These are phyloP conservation scores for Eristalis intricaria DNA, from an alignment of 2,888 invertebrate species.

Conservation along the genomic window DNA sequence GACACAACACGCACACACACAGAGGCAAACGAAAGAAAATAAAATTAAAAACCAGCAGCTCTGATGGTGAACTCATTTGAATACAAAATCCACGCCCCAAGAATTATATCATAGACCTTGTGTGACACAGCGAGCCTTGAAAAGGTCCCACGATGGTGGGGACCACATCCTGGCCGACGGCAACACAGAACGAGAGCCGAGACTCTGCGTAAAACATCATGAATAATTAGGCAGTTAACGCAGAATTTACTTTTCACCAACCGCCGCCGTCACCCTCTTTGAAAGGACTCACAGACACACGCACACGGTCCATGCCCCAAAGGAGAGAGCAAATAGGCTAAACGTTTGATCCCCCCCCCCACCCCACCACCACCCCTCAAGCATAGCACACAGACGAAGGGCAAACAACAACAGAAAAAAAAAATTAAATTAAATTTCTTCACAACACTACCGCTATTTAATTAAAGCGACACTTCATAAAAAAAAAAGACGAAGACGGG, in stretches of 20 bases:
- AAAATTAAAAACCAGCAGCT: slow-evolving; percentile 63
- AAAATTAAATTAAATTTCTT: slow-evolving; percentile 63
- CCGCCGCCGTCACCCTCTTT: slow-evolving; percentile 19
- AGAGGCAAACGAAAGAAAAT: background rate
- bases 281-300: slow-evolving; percentile 24
- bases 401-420: slow-evolving; percentile 15
- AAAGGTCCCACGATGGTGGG: background rate
- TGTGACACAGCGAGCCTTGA: slow-evolving; percentile 27
- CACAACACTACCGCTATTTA: slow-evolving; percentile 44
- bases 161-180: too few relatives aligned
- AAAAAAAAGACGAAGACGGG: slow-evolving; percentile 13
- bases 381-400: background rate
- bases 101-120: slow-evolving; percentile 47
- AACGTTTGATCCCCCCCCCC: slow-evolving; percentile 36
- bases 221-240: slow-evolving; percentile 72
- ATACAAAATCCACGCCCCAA: slow-evolving; percentile 54
- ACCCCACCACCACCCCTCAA: too few relatives aligned
- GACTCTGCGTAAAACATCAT: slow-evolving; percentile 44
- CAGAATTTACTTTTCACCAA: slow-evolving; percentile 49
- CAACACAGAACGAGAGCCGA: background rate
- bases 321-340: slow-evolving; percentile 43
- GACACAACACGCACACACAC: slow-evolving; percentile 1
- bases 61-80: slow-evolving; percentile 66
- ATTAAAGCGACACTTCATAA: slow-evolving; percentile 61
- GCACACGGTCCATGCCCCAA: background rate